Percentiles rank a stretch among this genome's conserved stretches.
Conservation (phyloP, 2,113 vertebrate species). For the Agelaius tricolor region DNA sequence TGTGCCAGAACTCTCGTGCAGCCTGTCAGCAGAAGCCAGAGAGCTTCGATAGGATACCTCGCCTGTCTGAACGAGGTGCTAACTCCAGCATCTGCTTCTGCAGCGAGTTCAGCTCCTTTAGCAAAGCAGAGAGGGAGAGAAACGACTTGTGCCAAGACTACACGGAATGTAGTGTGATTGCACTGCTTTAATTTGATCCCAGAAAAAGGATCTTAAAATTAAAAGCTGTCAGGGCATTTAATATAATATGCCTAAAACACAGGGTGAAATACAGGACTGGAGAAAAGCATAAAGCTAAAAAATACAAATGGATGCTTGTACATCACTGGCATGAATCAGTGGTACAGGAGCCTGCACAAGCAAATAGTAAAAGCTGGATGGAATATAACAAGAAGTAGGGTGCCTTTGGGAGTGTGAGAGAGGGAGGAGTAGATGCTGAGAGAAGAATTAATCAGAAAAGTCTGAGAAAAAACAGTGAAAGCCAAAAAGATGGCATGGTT, state of each 20-base stretch:
- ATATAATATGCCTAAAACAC: background rate
- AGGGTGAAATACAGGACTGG: background rate
- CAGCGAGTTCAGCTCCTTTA: background rate
- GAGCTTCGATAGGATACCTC: background rate
- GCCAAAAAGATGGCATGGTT: background rate
- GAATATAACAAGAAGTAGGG: background rate
- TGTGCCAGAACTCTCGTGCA: background rate
- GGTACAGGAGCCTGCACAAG: background rate
- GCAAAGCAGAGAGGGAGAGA: background rate
- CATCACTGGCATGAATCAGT: background rate
- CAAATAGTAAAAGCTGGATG: background rate
- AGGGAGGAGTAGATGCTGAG: background rate
- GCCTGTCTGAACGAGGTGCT: background rate
- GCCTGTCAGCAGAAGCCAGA: background rate
- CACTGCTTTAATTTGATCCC: background rate
- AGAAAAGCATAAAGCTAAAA: background rate
- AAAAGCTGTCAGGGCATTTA: background rate
- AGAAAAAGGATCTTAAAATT: background rate
- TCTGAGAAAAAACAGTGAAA: background rate
- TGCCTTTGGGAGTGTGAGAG: background rate
- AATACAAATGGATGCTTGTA: background rate
- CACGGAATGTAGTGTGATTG: background rate
- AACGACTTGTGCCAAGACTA: background rate
- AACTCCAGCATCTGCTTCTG: constrained; percentile 27
- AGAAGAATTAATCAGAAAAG: background rate